phyloP scores from a whole-genome alignment of 2,797 vertebrate species.

The Eleutherodactylus coqui region DNA sequence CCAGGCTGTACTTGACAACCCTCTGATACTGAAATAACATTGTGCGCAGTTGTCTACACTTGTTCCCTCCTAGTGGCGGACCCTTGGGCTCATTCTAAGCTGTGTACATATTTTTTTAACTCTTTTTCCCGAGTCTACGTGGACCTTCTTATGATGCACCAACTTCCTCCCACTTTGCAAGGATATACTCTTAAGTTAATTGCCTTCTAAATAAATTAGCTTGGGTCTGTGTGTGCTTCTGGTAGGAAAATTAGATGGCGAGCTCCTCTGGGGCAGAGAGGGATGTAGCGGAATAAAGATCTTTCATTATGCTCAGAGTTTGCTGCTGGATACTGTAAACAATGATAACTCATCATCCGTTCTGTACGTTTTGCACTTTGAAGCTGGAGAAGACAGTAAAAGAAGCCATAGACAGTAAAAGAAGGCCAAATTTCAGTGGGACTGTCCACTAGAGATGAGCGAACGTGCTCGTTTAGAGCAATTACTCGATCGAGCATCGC shows the following conservation, averaged over 20 bases:
- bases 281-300: not conserved
- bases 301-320: not conserved
- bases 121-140: no score
- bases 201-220: not conserved
- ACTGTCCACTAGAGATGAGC: no score
- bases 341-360: not conserved
- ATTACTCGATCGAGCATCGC: no score
- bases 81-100: not conserved
- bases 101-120: not conserved
- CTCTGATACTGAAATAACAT: not conserved
- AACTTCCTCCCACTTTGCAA: not conserved
- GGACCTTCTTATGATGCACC: not conserved
- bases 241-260: not conserved
- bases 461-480: no score
- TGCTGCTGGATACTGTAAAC: not conserved
- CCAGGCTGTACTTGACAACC: constrained; percentile 9
- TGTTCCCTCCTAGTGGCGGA: not conserved
- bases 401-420: not conserved
- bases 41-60: constrained; percentile 1
- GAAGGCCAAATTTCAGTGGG: no score
- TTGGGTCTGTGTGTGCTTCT: not conserved
- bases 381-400: not conserved
- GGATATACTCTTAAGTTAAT: not conserved
- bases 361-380: not conserved
- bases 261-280: not conserved